Evolutionary conservation across 2,797 vertebrate genomes (phyloP), one percentile per base, ranked within the genome.

Genomic region (Taenioides sp.): DNA sequence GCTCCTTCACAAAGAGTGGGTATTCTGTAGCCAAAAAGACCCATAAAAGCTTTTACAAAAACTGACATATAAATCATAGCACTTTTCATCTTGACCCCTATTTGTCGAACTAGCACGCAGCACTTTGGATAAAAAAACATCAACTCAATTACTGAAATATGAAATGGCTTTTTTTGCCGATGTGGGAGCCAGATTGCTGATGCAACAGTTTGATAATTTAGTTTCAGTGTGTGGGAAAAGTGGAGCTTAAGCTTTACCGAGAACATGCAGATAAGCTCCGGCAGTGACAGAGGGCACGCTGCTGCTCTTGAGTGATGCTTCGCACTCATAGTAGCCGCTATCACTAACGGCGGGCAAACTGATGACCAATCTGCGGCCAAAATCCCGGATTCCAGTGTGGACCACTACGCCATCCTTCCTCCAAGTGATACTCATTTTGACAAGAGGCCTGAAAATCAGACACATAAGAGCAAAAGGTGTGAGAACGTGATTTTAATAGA

Each of bases 351-450:
- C 67, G 0, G 97, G 97, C 86, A 93, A 91, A 50, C 96, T 92
- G 90, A 99, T 93, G 84, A 96, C 96, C 87, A 99, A 88, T 20
- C 96, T 88, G 9, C 97, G 97, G 74, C 94, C 95, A 63, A 95
- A 96, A 89, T 98, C 95, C 0, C 96, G 95, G 86, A 99, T 91
- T 25, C 98, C 97, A 0, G 92, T 91, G 18, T 88, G 94, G 77
- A 98, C 79, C 34, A 91, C 87, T 0, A 59, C 82, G 9, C 98
- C 96, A 0, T 97, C 94, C 85, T 98, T 98, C 90, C 94, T 95
- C 98, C 97, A 99, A 23, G 95, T 81, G 67, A 99, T 95, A 75
- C 93, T 95, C 84, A 99, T 94, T 87, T 98, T 98, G 80, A 97
- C 95, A 67, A 99, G 95, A 0, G 98, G 98, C 89, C 98, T 99